These are phyloP conservation scores for Apamea crenata DNA, from an alignment of 2,888 invertebrate genomes.

Conservation along the genomic window DNA sequence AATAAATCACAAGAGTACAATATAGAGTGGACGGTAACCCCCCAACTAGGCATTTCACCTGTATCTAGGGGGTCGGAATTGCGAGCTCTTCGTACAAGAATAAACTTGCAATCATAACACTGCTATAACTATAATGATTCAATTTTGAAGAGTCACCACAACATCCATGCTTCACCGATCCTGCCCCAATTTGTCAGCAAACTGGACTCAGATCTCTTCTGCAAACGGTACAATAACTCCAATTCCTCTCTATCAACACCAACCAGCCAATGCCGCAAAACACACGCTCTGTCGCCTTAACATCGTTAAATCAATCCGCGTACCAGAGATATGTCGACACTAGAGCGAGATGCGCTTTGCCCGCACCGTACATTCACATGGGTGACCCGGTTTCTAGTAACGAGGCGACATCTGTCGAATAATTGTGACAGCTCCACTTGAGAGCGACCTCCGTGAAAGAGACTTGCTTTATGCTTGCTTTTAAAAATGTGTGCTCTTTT, in stretches of 20 bases:
- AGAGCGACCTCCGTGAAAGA: constrained; percentile 40
- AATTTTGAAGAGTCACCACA: not conserved
- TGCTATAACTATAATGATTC: not conserved
- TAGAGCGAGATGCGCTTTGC: constrained; percentile 42
- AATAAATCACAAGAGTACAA: not conserved
- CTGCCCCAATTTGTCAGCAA: not conserved
- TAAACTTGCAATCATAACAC: not conserved
- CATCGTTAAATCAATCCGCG: constrained; percentile 50
- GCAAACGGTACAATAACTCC: constrained; percentile 11
- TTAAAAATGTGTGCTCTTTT: constrained; percentile 47
- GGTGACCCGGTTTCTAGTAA: constrained; percentile 64
- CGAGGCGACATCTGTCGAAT: constrained; percentile 66
- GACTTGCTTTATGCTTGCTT: constrained; percentile 45
- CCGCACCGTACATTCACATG: constrained; percentile 33
- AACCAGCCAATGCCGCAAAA: constrained; percentile 30
- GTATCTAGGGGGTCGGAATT: not conserved
- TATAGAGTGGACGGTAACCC: not conserved
- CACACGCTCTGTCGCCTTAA: constrained; percentile 33
- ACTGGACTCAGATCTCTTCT: not conserved
- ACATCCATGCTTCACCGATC: not conserved
- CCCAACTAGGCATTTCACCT: not conserved
- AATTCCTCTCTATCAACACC: constrained; percentile 30
- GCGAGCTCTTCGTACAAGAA: not conserved
- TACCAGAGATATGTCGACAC: constrained; percentile 43
- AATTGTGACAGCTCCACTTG: constrained; percentile 63